Base-by-base conservation (phyloP, 2,888 invertebrate genomes). In the Apamea anceps region DNA sequence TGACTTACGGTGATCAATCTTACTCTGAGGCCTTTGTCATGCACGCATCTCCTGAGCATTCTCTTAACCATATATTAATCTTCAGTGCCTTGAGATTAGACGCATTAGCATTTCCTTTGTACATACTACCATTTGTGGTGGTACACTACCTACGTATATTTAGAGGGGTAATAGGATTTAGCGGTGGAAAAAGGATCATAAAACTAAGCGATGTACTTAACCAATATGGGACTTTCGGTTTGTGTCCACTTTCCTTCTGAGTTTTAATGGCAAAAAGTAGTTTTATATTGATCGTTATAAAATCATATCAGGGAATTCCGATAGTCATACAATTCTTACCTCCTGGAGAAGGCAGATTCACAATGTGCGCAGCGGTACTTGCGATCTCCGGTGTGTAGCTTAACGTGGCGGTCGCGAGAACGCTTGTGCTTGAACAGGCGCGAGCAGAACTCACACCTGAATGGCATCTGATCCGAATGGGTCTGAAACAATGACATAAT, bases 371-470 rank as follows among this genome's bases (percentile, higher is more conserved):
- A 99, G 93, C 98, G 98, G 96, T 99, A 99, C 95, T 99, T 98
- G 93, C 98, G 97, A 95, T 99, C 99, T 18, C 99, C 99, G 0
- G 99, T 99, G 96, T 99, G 99, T 82, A 99, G 97, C 94, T 99
- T 99, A 91, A 99, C 98, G 96, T 99, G 99, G 42, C 99, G 98
- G 95, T 99, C 99, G 77, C 99, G 97, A 86, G 99, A 99, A 57
- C 99, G 97, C 95, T 99, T 99, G 97, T 99, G 99, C 95, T 99
- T 99, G 97, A 99, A 99, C 87, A 99, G 97, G 85, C 99, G 98
- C 81, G 98, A 98, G 96, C 99, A 99, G 96, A 98, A 99, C 90
- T 98, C 98, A 95, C 99, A 99, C 88, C 98, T 98, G 95, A 99
- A 99, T 84, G 99, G 99, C 98, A 99, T 98, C 95, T 99, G 98